Evolutionary conservation across 2,113 vertebrate species (phyloP), one percentile per base, ranked within the genome.

Genomic region (Hoplias malabaricus): DNA sequence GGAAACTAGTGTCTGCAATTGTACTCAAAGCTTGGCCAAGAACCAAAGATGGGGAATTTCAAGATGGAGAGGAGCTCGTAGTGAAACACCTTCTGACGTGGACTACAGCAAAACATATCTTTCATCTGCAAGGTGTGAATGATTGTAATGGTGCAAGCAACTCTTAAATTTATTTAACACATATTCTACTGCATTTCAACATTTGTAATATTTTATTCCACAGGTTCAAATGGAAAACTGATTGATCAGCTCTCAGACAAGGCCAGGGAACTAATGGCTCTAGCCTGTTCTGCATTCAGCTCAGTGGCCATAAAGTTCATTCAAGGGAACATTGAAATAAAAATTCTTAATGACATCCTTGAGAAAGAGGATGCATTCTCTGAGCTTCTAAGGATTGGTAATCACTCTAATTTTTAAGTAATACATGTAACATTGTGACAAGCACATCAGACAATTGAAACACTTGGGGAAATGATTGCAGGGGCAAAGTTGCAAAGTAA

Each of bases 21-120:
- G 87, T 98, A 6, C 79, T 90, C 21, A 93, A 95, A 81, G 94
- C 94, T 0, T 98, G 96, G 96, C 95, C 95, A 0, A 69, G 0
- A 7, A 80, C 90, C 6, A 0, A 0, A 1, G 0, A 0, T 0
- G 91, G 87, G 33, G 1, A 25, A 1, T 25, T 65, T 0, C 65
- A 81, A 0, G 57, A 31, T 0, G 82, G 88, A 27, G 65, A 88
- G 63, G 91, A 92, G 25, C 59, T 66, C 5, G 78, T 95, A 23
- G 79, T 98, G 25, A 79, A 8, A 2, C 93, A 96, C 4, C 73
- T 97, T 0, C 91, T 98, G 0, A 89, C 88, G 0, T 93, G 94
- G 92, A 87, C 86, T 2, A 94, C 94, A 6, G 70, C 92, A 74
- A 93, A 84, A 70, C 40, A 90, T 0, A 73, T 95, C 86, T 95